These are phyloP conservation scores for Drosophila santomea DNA, from an alignment of 1,140 invertebrate genomes.

Conservation along the genomic window DNA sequence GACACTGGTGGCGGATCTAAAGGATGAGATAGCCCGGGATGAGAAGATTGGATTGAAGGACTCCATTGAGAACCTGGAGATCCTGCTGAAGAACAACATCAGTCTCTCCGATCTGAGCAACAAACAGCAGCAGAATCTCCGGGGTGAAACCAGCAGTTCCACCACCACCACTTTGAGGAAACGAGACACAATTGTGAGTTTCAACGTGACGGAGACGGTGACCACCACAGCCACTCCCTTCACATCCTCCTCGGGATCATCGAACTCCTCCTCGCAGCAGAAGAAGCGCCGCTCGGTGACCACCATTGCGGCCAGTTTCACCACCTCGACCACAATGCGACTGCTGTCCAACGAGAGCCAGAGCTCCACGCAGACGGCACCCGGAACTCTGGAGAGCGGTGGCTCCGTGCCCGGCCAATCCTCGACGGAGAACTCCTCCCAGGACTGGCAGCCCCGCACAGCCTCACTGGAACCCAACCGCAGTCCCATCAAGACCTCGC, in stretches of 20 bases:
- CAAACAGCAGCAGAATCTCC: slow-evolving; percentile 79
- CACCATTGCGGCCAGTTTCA: slow-evolving; percentile 40
- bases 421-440: slow-evolving; percentile 29
- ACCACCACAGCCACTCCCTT: slow-evolving; percentile 47
- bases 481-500: slow-evolving; percentile 79
- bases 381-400: slow-evolving; percentile 56
- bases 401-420: slow-evolving; percentile 15
- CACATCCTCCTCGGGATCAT: slow-evolving; percentile 26
- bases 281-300: slow-evolving; percentile 28
- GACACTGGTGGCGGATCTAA: slow-evolving; percentile 66
- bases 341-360: slow-evolving; percentile 70
- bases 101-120: slow-evolving; percentile 82
- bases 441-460: slow-evolving; percentile 61
- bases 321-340: slow-evolving; percentile 55
- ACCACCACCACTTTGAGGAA: slow-evolving; percentile 57
- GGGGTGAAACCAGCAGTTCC: slow-evolving; percentile 44
- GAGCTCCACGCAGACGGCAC: slow-evolving; percentile 65
- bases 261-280: slow-evolving; percentile 13
- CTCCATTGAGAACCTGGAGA: slow-evolving; percentile 84
- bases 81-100: slow-evolving; percentile 83
- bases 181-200: slow-evolving; percentile 66
- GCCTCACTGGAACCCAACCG: slow-evolving; percentile 65
- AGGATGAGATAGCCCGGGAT: slow-evolving; percentile 67
- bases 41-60: slow-evolving; percentile 74
- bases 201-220: slow-evolving; percentile 70